Base-by-base conservation (phyloP, 2,888 invertebrate species). In the Drosophila helvetica region DNA sequence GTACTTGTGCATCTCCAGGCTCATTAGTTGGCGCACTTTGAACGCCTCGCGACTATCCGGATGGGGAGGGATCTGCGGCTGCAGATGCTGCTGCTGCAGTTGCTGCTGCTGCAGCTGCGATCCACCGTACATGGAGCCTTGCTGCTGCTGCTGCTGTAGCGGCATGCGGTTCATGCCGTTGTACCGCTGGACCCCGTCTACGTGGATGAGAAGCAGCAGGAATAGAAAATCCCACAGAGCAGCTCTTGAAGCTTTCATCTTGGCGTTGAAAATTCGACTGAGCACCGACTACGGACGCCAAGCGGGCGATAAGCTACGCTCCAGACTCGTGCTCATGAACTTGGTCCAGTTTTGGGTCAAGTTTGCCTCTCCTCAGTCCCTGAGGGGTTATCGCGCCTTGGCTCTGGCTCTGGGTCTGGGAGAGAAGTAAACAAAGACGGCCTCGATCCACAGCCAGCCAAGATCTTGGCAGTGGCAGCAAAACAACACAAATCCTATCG, bases 271-370 rank as follows among this genome's bases (percentile, higher is more conserved):
- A 68, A 54, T 27, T 68, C 48, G 58, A 84, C 83, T 84, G 75
- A 83, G 47, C 38, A 6, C 38, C 5, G 5, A 15, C 33, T 19
- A 46, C 12, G 46, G 6, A 17, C 17, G 30, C 7, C 27, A 12
- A 12, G 38, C 18, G 55, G 27, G n/a, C 63, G 83, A 82, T 82
- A 82, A 85, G 71, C 69, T 6, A 1, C 25, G 57, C 46, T 65
- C 56, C 27, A 30, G 19, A 43, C 22, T 51, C 12, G 56, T 63
- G 77, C 80, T 68, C 83, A 77, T 83, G 83, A 83, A 86, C 83
- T 83, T 86, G 74, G 62, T 45, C 38, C 53, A 54, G 53, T 73
- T 65, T 53, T 77, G 75, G 86, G 80, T 86, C 83, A 83, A 83
- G 83, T 80, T 46, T 66, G 67, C 59, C n/a, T 15, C 71, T 15